Percentiles rank a stretch among this genome's conserved stretches.
phyloP scores from a whole-genome alignment of 2,797 vertebrate genomes.

The Todus mexicanus region DNA sequence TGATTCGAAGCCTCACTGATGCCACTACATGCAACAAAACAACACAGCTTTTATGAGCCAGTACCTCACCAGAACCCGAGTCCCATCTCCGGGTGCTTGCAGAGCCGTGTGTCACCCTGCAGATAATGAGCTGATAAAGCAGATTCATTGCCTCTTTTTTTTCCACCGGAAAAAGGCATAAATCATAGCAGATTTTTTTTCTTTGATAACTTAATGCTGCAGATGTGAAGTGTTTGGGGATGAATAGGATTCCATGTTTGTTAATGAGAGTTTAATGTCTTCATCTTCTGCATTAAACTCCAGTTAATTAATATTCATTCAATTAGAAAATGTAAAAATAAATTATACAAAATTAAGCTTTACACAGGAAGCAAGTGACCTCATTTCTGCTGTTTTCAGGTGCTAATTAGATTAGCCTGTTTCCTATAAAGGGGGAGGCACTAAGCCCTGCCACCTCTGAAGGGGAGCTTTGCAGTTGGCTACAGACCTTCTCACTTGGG shows the following conservation, averaged over 20 bases:
- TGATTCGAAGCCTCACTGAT: not conserved
- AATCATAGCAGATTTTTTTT: not conserved
- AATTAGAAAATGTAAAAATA: conserved; percentile 71
- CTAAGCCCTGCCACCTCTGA: not conserved
- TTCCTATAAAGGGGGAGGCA: conserved; percentile 1
- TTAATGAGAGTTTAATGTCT: conserved; percentile 71
- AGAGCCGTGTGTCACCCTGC: not conserved
- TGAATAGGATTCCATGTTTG: conserved; percentile 37
- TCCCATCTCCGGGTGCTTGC: not conserved
- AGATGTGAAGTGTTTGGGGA: conserved; percentile 39
- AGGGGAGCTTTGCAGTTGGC: not conserved
- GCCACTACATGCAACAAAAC: not conserved
- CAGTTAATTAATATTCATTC: conserved; percentile 73
- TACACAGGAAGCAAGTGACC: conserved; percentile 61
- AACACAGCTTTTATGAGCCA: not conserved
- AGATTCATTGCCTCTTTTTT: conserved; percentile 23
- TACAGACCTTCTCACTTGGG: not conserved
- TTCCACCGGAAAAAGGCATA: not conserved
- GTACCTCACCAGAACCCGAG: not conserved
- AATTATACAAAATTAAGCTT: conserved; percentile 66
- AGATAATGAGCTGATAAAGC: conserved; percentile 31
- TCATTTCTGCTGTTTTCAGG: conserved; percentile 55
- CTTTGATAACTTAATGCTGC: conserved; percentile 43
- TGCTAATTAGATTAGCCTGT: conserved; percentile 59
- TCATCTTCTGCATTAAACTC: conserved; percentile 62